phyloP scores from a whole-genome alignment of 2,113 vertebrate species.

The Eretmochelys imbricata region DNA sequence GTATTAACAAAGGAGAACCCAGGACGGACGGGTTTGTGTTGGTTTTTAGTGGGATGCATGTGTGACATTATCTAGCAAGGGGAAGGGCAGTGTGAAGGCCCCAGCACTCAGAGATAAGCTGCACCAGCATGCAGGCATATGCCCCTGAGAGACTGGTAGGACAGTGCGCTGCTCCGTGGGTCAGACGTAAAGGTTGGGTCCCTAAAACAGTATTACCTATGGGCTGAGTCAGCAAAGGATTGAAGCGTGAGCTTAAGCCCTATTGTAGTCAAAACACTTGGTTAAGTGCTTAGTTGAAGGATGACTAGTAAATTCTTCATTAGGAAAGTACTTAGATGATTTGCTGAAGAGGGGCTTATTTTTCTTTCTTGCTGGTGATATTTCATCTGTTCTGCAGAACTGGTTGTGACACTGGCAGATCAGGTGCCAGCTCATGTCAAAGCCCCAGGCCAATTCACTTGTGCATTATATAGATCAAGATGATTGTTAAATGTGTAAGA shows the following conservation, averaged over 20 bases:
- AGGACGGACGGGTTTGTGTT: neutral
- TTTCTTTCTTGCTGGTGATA: neutral
- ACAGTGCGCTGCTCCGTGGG: neutral
- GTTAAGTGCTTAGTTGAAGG: neutral
- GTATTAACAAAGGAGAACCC: neutral
- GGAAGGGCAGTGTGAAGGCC: neutral
- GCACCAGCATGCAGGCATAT: too few species aligned
- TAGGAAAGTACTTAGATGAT: conserved; percentile 20
- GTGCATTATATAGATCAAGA: too few species aligned
- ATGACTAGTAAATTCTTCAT: too few species aligned
- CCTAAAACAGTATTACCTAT: neutral
- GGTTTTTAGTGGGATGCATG: neutral
- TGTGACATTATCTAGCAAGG: neutral
- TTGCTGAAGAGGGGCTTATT: neutral
- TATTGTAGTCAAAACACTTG: neutral
- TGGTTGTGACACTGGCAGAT: neutral
- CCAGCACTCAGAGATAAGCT: neutral
- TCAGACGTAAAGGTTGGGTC: neutral
- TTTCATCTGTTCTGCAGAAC: neutral
- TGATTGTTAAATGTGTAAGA: too few species aligned
- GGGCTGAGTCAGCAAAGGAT: rapidly evolving
- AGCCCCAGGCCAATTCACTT: too few species aligned
- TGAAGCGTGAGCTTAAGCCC: neutral
- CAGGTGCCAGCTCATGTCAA: too few species aligned
- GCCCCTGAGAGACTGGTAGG: neutral